Evolutionary conservation across 2,113 vertebrate species (phyloP), one percentile per base, ranked within the genome.

Genomic region (Apaloderma vittatum): DNA sequence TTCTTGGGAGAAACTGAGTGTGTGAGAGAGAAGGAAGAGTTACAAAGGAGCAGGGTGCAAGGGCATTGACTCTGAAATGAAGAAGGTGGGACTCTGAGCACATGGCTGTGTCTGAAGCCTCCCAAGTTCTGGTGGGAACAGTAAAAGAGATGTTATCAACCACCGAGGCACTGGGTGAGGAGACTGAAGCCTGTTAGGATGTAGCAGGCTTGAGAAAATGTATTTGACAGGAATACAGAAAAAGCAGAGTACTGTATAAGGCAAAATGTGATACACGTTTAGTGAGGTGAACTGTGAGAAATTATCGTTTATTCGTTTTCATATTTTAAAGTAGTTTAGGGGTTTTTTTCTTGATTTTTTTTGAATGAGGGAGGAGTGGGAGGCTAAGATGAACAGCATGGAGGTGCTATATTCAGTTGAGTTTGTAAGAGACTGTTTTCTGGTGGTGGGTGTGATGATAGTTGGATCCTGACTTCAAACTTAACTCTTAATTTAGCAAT

Each of bases 401-500:
- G 45, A 95, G 68, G 18, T 57, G 30, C 63, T 73, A 7, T 49
- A 86, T 76, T 66, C 45, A 49, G 24, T 32, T 93, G 54, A 74
- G 54, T 90, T 90, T 75, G 24, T 68, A 78, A 67, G 57, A 82
- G 18, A 67, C 48, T 82, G 65, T 72, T 80, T 96, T 95, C 52
- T 93, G 36, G 23, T 88, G 20, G 34, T 74, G 52, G 65, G 80
- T 80, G 65, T 86, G 68, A 68, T 95, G 32, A 40, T 62, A 77
- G 26, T 17, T 80, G 68, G 55, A 75, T 61, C n/a, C 76, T 86
- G 15, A 43, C 63, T 84, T 95, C 43, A 89, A 48, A 48, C 34
- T 74, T 67, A 43, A 67, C 40, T 94, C 83, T 91, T 93, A 62
- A 81, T 92, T 91, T 94, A 89, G 59, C 55, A 80, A 43, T 86